Evolutionary conservation across 1,140 invertebrate species (phyloP).

Genomic region (Pseudomyrmex cubaensis): DNA sequence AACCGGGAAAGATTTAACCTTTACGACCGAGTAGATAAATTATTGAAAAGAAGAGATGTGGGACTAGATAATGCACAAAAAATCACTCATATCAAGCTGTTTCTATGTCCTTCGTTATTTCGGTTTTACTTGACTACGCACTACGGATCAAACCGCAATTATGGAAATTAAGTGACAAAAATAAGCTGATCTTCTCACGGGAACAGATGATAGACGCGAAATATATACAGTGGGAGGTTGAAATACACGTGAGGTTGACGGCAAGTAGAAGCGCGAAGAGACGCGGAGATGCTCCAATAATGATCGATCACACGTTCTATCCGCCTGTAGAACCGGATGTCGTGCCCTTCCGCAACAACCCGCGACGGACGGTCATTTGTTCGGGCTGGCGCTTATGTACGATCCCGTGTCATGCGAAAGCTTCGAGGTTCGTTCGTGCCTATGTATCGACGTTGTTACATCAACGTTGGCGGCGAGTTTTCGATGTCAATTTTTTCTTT

Average conservation of each 20-base stretch:
- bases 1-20: too few species aligned
- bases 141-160: conserved; percentile 35
- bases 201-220: background rate
- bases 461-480: conserved; percentile 42
- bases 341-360: conserved; percentile 58
- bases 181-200: background rate
- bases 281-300: conserved; percentile 75
- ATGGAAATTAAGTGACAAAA: conserved; percentile 51
- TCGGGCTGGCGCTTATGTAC: conserved; percentile 49
- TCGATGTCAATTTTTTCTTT: conserved; percentile 9
- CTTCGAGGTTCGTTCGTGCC: conserved; percentile 41
- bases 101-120: background rate
- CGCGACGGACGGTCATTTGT: conserved; percentile 68
- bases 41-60: too few species aligned
- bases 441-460: conserved; percentile 53
- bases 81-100: background rate
- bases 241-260: conserved; percentile 57
- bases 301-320: conserved; percentile 77
- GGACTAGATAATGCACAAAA: too few species aligned
- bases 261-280: conserved; percentile 50
- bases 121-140: background rate
- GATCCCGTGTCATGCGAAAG: conserved; percentile 50
- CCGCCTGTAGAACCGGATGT: conserved; percentile 62
- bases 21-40: too few species aligned
- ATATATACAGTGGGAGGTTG: background rate